Percentiles rank a stretch among this genome's conserved stretches.
These are phyloP conservation scores for Aythya baeri DNA, from an alignment of 2,113 vertebrate genomes.

Conservation along the genomic window DNA sequence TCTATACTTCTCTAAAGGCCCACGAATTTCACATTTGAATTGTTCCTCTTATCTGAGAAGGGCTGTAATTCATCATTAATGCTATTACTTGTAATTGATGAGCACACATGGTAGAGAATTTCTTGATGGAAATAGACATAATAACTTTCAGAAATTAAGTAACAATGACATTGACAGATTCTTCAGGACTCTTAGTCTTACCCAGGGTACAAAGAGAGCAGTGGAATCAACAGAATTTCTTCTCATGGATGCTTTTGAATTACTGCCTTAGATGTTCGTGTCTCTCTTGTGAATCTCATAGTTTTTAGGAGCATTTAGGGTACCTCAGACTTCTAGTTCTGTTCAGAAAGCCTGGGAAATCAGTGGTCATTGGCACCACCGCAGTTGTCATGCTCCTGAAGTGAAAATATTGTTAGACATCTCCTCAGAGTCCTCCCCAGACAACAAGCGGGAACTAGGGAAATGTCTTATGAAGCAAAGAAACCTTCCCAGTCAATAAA, in stretches of 20 bases:
- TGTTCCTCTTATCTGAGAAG: not conserved
- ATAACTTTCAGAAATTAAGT: not conserved
- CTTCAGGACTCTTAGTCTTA: not conserved
- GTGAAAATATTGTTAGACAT: not conserved
- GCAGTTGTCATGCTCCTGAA: not conserved
- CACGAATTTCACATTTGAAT: not conserved
- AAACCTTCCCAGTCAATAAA: not conserved
- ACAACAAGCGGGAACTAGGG: not conserved
- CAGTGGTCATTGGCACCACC: not conserved
- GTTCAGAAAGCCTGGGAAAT: not conserved
- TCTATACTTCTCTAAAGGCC: not conserved
- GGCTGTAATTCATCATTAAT: not conserved
- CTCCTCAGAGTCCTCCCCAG: not conserved
- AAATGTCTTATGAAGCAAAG: not conserved
- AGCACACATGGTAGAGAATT: not conserved
- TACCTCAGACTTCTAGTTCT: not conserved
- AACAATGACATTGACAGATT: not conserved
- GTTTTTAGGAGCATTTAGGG: not conserved
- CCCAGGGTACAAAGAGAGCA: not conserved
- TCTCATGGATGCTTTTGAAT: not conserved
- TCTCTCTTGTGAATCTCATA: not conserved
- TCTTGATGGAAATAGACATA: not conserved
- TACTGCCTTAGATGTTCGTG: not conserved
- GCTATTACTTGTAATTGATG: not conserved
- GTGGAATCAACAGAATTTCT: not conserved